Percentiles rank a stretch among this genome's conserved stretches.
phyloP scores from a whole-genome alignment of 2,797 vertebrate species.

The Poecilia picta region DNA sequence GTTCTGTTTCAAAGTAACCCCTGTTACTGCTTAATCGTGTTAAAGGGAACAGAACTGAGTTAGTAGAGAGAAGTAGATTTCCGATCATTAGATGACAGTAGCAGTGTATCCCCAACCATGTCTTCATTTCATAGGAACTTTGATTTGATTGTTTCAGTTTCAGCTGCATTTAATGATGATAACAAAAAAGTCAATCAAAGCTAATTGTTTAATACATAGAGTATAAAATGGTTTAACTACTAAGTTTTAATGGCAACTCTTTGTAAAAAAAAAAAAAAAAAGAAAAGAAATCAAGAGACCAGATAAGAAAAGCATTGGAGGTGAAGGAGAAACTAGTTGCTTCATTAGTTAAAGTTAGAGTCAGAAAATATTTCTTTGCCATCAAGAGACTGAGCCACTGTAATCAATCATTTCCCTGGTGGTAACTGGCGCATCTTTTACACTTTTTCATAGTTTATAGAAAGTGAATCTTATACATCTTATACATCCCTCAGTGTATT shows the following conservation, averaged over 20 bases:
- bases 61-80: background rate
- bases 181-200: background rate
- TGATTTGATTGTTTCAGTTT: background rate
- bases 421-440: background rate
- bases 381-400: background rate
- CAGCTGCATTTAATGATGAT: background rate
- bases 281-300: background rate
- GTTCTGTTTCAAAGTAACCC: constrained; percentile 2
- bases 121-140: background rate
- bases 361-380: background rate
- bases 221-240: background rate
- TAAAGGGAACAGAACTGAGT: background rate
- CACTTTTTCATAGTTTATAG: background rate
- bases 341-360: background rate
- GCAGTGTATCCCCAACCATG: background rate
- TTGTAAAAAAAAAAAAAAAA: background rate
- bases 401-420: background rate
- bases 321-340: background rate
- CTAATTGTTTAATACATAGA: background rate
- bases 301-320: background rate
- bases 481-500: background rate
- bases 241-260: background rate
- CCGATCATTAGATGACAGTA: background rate
- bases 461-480: background rate
- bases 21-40: too few species aligned